phyloP scores from a whole-genome alignment of 1,140 invertebrate species.

The Aethina tumida region DNA sequence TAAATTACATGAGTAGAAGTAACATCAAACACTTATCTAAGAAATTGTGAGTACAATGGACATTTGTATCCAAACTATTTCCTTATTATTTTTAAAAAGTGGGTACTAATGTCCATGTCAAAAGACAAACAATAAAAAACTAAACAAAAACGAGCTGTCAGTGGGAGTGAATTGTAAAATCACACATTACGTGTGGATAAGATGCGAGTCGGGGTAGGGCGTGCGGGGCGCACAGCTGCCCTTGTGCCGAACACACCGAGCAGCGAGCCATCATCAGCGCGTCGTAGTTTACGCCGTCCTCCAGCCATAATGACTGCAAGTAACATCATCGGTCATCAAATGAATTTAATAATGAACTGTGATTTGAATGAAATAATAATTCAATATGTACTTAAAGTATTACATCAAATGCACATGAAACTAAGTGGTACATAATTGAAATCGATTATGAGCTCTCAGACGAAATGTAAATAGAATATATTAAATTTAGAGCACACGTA shows the following conservation, averaged over 20 bases:
- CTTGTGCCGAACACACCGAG: slow-evolving; percentile 39
- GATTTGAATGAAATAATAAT: neutral
- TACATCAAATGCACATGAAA: neutral
- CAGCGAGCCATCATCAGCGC: slow-evolving; percentile 35
- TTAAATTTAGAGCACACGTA: no score
- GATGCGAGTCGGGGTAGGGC: slow-evolving; percentile 22
- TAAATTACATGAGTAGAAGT: no score
- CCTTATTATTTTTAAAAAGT: no score
- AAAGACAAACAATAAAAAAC: no score
- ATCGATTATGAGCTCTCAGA: no score
- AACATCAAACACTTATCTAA: no score
- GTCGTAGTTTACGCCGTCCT: slow-evolving; percentile 39
- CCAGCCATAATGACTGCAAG: slow-evolving; percentile 58
- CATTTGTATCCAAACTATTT: no score
- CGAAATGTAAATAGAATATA: no score
- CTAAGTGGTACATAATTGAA: slow-evolving; percentile 1
- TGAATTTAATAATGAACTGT: neutral
- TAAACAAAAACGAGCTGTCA: no score
- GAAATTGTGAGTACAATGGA: no score
- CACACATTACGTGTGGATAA: slow-evolving; percentile 35
- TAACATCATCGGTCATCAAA: slow-evolving; percentile 5
- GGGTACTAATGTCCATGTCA: no score
- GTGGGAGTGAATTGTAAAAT: no score
- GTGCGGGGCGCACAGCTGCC: slow-evolving; percentile 28
- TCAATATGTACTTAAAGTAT: neutral